Conservation (phyloP, 2,113 vertebrate genomes). For the Anarhynchus alexandrinus region DNA sequence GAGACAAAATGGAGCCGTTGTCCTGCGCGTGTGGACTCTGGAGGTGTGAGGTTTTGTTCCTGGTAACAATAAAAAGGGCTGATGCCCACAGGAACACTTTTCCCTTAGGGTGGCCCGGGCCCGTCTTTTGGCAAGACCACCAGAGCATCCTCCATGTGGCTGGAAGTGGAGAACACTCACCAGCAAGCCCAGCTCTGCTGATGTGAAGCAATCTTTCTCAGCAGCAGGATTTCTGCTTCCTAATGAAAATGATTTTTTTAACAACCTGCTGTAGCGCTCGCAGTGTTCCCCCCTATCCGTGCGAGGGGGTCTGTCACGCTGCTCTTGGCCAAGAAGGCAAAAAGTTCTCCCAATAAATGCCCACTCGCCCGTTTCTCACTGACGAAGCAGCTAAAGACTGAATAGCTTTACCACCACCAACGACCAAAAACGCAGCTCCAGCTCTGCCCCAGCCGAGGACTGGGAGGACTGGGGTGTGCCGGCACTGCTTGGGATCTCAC, state of each 20-base stretch:
- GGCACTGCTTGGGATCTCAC: background rate
- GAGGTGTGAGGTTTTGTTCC: background rate
- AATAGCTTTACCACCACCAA: background rate
- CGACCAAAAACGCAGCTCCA: background rate
- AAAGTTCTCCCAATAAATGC: background rate
- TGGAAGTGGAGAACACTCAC: background rate
- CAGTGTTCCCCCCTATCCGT: rapidly evolving
- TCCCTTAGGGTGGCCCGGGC: background rate
- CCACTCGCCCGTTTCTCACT: background rate
- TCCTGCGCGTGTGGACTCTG: background rate
- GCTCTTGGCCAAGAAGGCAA: background rate
- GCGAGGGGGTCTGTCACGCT: background rate
- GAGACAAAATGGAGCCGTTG: background rate
- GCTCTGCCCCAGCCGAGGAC: background rate
- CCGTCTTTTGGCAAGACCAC: background rate
- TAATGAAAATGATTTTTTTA: background rate
- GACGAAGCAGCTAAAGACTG: background rate
- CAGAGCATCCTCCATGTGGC: background rate
- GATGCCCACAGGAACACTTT: background rate
- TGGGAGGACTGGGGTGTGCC: background rate
- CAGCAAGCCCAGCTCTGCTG: background rate
- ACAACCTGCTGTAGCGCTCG: background rate
- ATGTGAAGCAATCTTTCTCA: background rate
- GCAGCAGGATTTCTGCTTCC: background rate
- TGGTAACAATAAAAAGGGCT: background rate